Conservation (phyloP, 2,113 vertebrate genomes). For the Archilochus colubris region DNA sequence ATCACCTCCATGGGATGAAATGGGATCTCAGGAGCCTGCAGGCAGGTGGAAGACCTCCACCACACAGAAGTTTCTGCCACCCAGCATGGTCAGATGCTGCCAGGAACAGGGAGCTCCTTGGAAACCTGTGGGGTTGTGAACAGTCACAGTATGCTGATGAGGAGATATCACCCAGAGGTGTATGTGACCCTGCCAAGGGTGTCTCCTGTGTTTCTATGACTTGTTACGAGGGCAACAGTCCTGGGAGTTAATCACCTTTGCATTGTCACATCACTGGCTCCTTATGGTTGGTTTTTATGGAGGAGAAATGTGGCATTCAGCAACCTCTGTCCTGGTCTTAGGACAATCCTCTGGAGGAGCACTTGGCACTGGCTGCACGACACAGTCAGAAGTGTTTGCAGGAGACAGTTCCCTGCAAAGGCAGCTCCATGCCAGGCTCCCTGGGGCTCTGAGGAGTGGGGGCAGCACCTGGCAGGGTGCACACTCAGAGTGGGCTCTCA, state of each 20-base stretch:
- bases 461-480: background rate
- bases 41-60: background rate
- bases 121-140: background rate
- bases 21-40: background rate
- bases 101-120: background rate
- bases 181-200: background rate
- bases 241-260: background rate
- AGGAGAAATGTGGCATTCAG: background rate
- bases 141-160: background rate
- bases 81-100: background rate
- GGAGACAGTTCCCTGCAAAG: background rate
- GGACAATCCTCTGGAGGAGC: background rate
- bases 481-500: background rate
- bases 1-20: background rate
- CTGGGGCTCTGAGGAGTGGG: background rate
- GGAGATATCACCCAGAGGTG: background rate
- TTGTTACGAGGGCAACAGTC: background rate
- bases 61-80: background rate
- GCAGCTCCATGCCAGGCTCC: background rate
- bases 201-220: background rate
- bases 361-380: background rate
- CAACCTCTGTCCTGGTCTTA: background rate
- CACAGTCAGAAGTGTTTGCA: background rate
- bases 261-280: background rate
- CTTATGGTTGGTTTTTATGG: background rate